These are phyloP conservation scores for Buceros bicornis DNA, from an alignment of 2,797 vertebrate genomes.

Conservation along the genomic window DNA sequence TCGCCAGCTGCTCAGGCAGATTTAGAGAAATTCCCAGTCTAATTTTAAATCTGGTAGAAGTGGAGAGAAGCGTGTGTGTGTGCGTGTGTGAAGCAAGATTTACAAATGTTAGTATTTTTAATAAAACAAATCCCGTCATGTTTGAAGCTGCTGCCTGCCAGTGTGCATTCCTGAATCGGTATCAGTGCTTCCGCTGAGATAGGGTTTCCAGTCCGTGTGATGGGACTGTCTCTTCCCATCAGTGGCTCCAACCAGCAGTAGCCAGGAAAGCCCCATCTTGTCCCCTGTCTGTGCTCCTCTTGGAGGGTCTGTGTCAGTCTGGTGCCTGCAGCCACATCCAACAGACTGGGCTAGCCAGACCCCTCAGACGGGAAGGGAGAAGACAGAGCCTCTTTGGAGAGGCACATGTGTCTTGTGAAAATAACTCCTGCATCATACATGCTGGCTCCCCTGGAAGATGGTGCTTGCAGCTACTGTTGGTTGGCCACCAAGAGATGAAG, in stretches of 20 bases:
- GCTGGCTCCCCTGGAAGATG: background rate
- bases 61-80: background rate
- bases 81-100: background rate
- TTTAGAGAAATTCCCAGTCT: background rate
- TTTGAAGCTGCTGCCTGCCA: background rate
- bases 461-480: background rate
- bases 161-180: background rate
- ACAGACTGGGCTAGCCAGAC: background rate
- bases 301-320: background rate
- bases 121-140: background rate
- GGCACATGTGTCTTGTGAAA: background rate
- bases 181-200: background rate
- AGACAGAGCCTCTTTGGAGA: background rate
- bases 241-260: background rate
- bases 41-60: background rate
- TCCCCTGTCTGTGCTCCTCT: background rate
- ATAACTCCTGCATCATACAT: fast-evolving
- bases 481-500: background rate
- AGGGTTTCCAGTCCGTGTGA: background rate
- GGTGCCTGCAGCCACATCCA: background rate
- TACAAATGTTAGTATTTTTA: background rate
- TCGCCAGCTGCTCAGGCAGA: background rate
- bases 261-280: background rate
- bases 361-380: background rate
- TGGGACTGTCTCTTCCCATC: background rate